Base-by-base conservation (phyloP, 2,113 vertebrate species). In the Merops nubicus region DNA sequence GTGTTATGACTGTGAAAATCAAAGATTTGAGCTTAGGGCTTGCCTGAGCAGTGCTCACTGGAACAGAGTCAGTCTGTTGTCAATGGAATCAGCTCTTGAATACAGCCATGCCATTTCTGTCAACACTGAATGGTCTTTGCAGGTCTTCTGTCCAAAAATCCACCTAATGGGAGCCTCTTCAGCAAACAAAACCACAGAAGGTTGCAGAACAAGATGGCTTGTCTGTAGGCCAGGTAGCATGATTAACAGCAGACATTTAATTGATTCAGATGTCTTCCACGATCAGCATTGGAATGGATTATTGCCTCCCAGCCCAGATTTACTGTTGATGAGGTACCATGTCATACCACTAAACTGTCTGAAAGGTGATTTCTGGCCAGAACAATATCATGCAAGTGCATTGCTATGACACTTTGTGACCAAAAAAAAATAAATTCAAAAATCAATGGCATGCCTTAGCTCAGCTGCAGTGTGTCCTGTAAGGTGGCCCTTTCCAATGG, bases 311-410 rank as follows among this genome's bases (percentile, higher is more conserved):
- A 83, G 75, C 26, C 42, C 79, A 88, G 93, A 94, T 91, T 91
- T 96, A 94, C 70, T 90, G 93, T 80, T 94, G 95, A 95, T 34
- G 22, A 15, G 0, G 4, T 62, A 93, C 70, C 54, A 80, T 88
- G 67, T 86, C 78, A 85, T 85, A n/a, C 42, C 42, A 90, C 89
- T 83, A 63, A 94, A 67, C 82, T 97, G 82, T 89, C 82, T 91
- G 83, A 82, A 93, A 95, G 63, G 91, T 93, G 89, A 91, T 94
- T 96, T 96, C 91, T 96, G 86, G 76, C 73, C 83, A 85, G 73
- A 33, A 81, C 29, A 67, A 15, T 75, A 91, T 73, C 36, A 62
- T 53, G 20, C 85, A 74, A 65, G 45, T 53, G 42, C 51, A 79
- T 93, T 85, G 50, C 50, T 76, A 69, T 67, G 75, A 45, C 85